Conservation (phyloP, 1,140 invertebrate genomes). For the Antheraea mylitta region DNA sequence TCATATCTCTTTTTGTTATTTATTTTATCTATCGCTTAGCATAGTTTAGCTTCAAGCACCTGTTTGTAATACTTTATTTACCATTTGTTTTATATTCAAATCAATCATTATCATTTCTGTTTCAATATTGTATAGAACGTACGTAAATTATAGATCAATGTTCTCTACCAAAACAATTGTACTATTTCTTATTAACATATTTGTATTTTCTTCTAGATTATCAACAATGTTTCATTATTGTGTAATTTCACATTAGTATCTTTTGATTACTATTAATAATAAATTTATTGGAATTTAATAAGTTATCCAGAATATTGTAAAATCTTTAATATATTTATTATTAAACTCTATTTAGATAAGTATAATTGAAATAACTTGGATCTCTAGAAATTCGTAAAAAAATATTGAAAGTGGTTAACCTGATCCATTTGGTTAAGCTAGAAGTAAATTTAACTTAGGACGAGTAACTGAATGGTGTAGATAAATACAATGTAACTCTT, state of each 20-base stretch:
- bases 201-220: not conserved
- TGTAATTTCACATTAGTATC: not conserved
- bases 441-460: conserved; percentile 52
- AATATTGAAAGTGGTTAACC: conserved; percentile 13
- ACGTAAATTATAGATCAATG: not conserved
- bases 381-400: conserved; percentile 20
- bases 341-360: conserved; percentile 33
- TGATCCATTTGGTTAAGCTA: conserved; percentile 58
- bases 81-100: not conserved
- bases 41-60: conserved; percentile 78
- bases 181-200: not conserved
- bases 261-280: not conserved
- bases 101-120: not conserved
- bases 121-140: not conserved
- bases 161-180: not conserved
- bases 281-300: conserved; percentile 43
- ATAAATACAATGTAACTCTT: conserved; percentile 44
- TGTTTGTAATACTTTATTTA: conserved; percentile 13
- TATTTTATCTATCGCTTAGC: conserved; percentile 72
- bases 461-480: conserved; percentile 42
- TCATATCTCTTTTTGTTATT: conserved; percentile 75
- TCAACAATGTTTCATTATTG: not conserved
- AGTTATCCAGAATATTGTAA: conserved; percentile 78
- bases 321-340: conserved; percentile 14
- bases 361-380: conserved; percentile 39